Base-by-base conservation (phyloP, 2,113 vertebrate species). In the Nothocercus julius region DNA sequence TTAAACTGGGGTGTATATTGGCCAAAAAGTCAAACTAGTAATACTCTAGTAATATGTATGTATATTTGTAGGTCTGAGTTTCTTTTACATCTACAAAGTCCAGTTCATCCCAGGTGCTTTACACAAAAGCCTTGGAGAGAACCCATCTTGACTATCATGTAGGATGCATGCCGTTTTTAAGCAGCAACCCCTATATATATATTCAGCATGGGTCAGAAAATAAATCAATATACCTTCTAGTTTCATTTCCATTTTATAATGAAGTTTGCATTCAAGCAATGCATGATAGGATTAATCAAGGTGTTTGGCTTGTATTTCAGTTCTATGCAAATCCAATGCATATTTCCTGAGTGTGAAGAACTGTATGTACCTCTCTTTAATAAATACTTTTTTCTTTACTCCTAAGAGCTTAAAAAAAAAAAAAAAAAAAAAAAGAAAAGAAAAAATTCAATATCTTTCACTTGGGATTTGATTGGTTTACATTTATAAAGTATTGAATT, bases 391-490 rank as follows among this genome's bases (percentile, higher is more conserved):
- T 7, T 72, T 73, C 16, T 86, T 94, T 67, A 7, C 14, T 80
- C 47, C 21, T 20, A 87, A 34, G n/a, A 91, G 5, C 20, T 47
- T 19, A 47, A 47, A 47, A 47, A 47, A 22, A 77, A 95, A 87
- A 66, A 28, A 0, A 24, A 82, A 4, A 36, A 36, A 36, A 36
- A 36, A 36, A 36, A 36, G n/a, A 0, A 24, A 82, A 4, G 8
- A 36, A 36, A 36, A 36, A 36, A 36, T 7, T 24, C 74, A 34
- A 5, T 27, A 20, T 1, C 34, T 77, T 95, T 82, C 66, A 61
- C 63, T 27, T 62, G 54, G 28, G 67, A 59, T 67, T 77, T 93
- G 36, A 38, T 80, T 93, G 94, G 22, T 80, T 93, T 93, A 28
- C 9, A 42, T 42, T 77, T 82, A 54, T 18, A 34, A 70, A 61